Evolutionary conservation across 2,113 vertebrate genomes (phyloP), one percentile per base, ranked within the genome.

Genomic region (Myrmecobius fasciatus): DNA sequence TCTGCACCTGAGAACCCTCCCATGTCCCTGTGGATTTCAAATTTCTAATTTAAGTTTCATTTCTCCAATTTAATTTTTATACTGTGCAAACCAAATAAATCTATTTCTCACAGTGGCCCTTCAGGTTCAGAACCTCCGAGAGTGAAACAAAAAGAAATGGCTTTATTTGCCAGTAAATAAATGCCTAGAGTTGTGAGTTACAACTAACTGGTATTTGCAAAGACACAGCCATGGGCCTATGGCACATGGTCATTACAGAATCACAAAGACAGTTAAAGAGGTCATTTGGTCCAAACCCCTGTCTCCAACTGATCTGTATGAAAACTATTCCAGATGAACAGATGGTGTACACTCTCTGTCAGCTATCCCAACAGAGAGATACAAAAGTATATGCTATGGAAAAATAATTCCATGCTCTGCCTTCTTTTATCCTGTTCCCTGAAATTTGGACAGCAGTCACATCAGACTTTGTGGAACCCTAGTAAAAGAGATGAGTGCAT

Each of bases 331-430:
- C 67, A 83, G 67, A 83, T 83, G 67, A 83, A 83, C 67, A 83
- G 67, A 83, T 83, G 67, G 67, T 83, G 7, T 20, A 43, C 6
- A 83, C 90, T 36, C 51, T 89, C n/a, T 5, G 67, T 0, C 60
- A 25, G 52, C 47, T 5, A 0, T 89, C 10, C 25, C 51, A 91
- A 25, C 2, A 49, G 89, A 91, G 75, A 89, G 25, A 8, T 24
- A 10, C 8, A 14, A 14, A 10, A 92, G 0, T 3, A 12, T 2
- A 8, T 0, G 25, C 2, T 0, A 9, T 48, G 49, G 49, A 52
- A 54, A 56, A 75, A 7, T 9, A 22, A 60, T 26, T 52, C 47
- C 22, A 17, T 8, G 48, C 49, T 28, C 25, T 1, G 2, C 5
- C 7, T 83, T 83, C 67, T 83, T 83, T 43, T 24, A 43, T 43